A percentile compares a stretch with the other conserved stretches of the same genome.
These are phyloP conservation scores for Pocota personata DNA, from an alignment of 2,888 invertebrate genomes.

Conservation along the genomic window DNA sequence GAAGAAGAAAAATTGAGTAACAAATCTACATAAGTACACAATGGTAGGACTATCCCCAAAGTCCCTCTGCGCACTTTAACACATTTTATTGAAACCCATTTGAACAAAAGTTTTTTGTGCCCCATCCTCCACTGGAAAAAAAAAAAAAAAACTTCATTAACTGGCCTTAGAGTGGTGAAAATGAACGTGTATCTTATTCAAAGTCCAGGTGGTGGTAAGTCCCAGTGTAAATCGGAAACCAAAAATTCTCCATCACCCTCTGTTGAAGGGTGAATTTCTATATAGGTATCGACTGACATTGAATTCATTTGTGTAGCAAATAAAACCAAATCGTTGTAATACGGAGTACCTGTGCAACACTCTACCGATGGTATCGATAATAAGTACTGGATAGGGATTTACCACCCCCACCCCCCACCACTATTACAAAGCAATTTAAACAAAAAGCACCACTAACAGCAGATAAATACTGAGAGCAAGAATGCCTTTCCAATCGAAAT, in stretches of 20 bases:
- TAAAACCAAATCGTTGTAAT: slow-evolving; percentile 3
- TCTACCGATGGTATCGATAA: slow-evolving; percentile 34
- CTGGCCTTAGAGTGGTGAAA: slow-evolving; percentile 6
- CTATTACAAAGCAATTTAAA: slow-evolving; percentile 1
- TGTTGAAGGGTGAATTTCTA: background rate
- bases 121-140: background rate
- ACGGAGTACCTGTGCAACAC: slow-evolving; percentile 2
- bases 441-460: slow-evolving; percentile 36
- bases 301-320: background rate
- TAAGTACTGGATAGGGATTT: background rate
- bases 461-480: slow-evolving; percentile 43
- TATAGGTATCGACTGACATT: background rate
- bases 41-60: background rate
- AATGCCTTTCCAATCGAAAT: slow-evolving; percentile 48
- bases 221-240: background rate
- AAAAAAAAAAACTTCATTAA: slow-evolving; percentile 45
- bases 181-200: background rate
- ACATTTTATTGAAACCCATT: slow-evolving; percentile 67
- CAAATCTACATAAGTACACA: slow-evolving; percentile 69
- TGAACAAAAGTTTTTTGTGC: slow-evolving; percentile 30
- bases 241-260: background rate
- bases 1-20: slow-evolving; percentile 33
- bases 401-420: background rate
- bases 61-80: slow-evolving; percentile 54
- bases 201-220: slow-evolving; percentile 5